These are phyloP conservation scores for Oreochromis niloticus DNA, from an alignment of 2,113 vertebrate species.

Conservation along the genomic window DNA sequence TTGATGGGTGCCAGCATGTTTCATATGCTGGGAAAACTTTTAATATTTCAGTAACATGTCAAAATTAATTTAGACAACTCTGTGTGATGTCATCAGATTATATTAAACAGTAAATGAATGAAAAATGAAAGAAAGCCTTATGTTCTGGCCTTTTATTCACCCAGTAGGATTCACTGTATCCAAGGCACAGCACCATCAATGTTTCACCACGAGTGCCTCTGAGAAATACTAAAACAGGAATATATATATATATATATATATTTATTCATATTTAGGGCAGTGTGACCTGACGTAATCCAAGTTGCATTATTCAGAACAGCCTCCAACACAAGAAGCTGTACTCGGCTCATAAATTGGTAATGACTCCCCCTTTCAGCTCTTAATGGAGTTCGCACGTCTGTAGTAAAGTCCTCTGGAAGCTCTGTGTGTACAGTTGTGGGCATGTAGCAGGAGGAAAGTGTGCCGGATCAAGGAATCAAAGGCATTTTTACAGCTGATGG, in stretches of 20 bases:
- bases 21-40: not conserved
- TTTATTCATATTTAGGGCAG: constrained; percentile 53
- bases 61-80: not conserved
- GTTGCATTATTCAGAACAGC: constrained; percentile 68
- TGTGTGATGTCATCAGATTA: not conserved
- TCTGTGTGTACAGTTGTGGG: not conserved
- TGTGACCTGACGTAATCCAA: constrained; percentile 63
- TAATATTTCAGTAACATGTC: not conserved
- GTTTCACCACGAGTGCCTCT: not conserved
- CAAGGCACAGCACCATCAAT: not conserved
- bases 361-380: constrained; percentile 43
- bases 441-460: constrained; percentile 28
- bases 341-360: constrained; percentile 63
- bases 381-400: constrained; percentile 64
- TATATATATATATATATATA: not conserved
- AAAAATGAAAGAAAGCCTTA: not conserved
- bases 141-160: not conserved
- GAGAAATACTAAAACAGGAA: not conserved
- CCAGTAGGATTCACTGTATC: not conserved
- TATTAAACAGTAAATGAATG: not conserved
- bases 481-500: constrained; percentile 5
- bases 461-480: constrained; percentile 38
- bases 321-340: constrained; percentile 37
- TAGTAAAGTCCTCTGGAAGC: constrained; percentile 30
- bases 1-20: not conserved